These are phyloP conservation scores for Acanthurus tractus DNA, from an alignment of 2,797 vertebrate genomes.

Conservation along the genomic window DNA sequence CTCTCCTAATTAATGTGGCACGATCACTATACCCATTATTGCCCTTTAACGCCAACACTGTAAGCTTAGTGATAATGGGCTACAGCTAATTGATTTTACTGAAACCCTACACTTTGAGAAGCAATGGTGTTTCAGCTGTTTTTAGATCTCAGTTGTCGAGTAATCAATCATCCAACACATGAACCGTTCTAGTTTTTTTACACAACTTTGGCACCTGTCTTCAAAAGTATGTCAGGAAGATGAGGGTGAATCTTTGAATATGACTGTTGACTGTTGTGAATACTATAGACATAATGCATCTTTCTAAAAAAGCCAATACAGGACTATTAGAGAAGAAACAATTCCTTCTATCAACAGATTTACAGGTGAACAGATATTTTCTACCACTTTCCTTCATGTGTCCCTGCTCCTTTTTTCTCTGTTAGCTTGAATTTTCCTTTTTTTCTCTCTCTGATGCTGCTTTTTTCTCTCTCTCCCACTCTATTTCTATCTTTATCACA, in stretches of 20 bases:
- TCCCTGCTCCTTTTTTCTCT: conserved; percentile 5
- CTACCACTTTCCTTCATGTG: conserved; percentile 26
- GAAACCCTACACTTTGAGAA: conserved; percentile 37
- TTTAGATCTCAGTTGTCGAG: conserved; percentile 33
- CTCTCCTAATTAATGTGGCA: conserved; percentile 82
- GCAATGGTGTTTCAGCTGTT: conserved; percentile 24
- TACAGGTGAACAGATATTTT: conserved; percentile 16
- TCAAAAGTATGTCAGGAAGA: neutral
- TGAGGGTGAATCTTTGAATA: neutral
- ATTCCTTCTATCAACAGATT: neutral
- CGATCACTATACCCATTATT: conserved; percentile 66
- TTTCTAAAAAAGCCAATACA: conserved; percentile 3
- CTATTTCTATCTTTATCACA: conserved; percentile 69
- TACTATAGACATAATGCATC: neutral
- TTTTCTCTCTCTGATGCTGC: conserved; percentile 34
- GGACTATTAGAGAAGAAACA: neutral
- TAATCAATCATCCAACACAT: conserved; percentile 43
- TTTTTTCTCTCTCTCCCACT: conserved; percentile 48
- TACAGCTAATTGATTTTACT: conserved; percentile 53
- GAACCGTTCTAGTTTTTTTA: neutral
- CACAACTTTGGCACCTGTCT: neutral
- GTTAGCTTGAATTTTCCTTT: conserved; percentile 38
- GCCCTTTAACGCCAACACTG: conserved; percentile 67
- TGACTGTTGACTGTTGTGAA: neutral
- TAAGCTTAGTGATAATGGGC: conserved; percentile 61